These are phyloP conservation scores for Epinephelus cyanopodus DNA, from an alignment of 2,113 vertebrate genomes.

Conservation along the genomic window DNA sequence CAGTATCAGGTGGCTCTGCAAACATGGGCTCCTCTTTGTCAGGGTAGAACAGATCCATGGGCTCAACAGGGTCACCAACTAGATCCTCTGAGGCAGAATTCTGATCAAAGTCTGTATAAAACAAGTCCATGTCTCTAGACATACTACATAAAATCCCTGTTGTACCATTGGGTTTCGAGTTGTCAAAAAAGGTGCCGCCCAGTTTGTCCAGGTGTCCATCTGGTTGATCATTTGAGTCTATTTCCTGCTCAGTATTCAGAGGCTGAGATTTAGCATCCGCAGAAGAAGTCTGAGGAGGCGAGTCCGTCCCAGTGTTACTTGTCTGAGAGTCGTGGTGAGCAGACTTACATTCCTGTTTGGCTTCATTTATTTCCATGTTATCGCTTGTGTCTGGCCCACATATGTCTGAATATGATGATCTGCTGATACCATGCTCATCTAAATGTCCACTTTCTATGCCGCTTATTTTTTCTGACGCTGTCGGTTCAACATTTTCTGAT, in stretches of 20 bases:
- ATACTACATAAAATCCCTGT: background rate
- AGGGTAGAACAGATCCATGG: constrained; percentile 81
- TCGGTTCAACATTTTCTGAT: constrained; percentile 11
- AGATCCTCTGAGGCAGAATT: constrained; percentile 47
- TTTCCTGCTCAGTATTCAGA: background rate
- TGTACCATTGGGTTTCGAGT: background rate
- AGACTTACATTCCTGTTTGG: background rate
- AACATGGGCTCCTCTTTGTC: constrained; percentile 70
- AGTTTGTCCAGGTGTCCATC: constrained; percentile 1
- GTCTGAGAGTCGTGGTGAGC: background rate
- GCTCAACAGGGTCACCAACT: constrained; percentile 51
- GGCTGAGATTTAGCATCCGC: background rate
- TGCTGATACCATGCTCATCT: background rate
- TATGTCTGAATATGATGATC: background rate
- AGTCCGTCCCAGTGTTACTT: constrained; percentile 50
- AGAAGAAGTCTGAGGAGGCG: background rate
- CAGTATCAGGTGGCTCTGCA: constrained; percentile 54
- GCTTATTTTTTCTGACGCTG: background rate
- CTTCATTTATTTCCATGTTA: constrained; percentile 14
- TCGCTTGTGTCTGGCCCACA: background rate
- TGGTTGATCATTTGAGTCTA: background rate
- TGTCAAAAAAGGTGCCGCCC: background rate
- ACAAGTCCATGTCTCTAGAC: constrained; percentile 27
- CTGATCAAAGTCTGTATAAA: constrained; percentile 25
- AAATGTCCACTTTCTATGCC: constrained; percentile 19